Percentiles rank a stretch among this genome's conserved stretches.
These are phyloP conservation scores for Drosophila nigricruria DNA, from an alignment of 2,888 invertebrate genomes.

Conservation along the genomic window DNA sequence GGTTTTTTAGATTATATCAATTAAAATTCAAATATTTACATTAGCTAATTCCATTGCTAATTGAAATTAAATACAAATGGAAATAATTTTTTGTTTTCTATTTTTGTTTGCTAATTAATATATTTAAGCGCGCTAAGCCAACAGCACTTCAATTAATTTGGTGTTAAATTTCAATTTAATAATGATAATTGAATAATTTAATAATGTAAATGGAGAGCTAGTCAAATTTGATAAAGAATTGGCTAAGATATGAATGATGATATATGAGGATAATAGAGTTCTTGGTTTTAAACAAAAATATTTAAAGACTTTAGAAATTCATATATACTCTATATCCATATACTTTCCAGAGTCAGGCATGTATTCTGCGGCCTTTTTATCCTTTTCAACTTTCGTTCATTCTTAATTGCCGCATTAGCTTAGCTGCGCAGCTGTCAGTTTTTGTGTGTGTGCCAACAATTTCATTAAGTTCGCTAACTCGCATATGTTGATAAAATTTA, in stretches of 20 bases:
- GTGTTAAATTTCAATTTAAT: constrained; percentile 11
- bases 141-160: constrained; percentile 13
- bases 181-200: constrained; percentile 11
- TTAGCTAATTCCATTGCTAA: constrained; percentile 5
- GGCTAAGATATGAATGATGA: not conserved
- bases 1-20: not conserved
- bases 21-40: not conserved
- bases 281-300: not conserved
- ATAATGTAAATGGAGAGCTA: no score
- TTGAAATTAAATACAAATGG: constrained; percentile 11
- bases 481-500: constrained; percentile 49
- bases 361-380: not conserved
- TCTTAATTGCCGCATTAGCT: constrained; percentile 35
- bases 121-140: not conserved
- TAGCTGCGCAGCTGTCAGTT: constrained; percentile 19
- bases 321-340: not conserved
- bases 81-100: not conserved
- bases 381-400: not conserved
- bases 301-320: not conserved
- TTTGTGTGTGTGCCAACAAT: constrained; percentile 27
- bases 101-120: constrained; percentile 25
- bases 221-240: not conserved
- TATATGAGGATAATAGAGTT: not conserved
- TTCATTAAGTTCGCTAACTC: constrained; percentile 37
- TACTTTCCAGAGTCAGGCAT: not conserved